Evolutionary conservation across 30 jellyfish, hydroid and myxozoan species (phyloP), one percentile per base, ranked within the genome.

Genomic region (Morbakka virulenta): DNA sequence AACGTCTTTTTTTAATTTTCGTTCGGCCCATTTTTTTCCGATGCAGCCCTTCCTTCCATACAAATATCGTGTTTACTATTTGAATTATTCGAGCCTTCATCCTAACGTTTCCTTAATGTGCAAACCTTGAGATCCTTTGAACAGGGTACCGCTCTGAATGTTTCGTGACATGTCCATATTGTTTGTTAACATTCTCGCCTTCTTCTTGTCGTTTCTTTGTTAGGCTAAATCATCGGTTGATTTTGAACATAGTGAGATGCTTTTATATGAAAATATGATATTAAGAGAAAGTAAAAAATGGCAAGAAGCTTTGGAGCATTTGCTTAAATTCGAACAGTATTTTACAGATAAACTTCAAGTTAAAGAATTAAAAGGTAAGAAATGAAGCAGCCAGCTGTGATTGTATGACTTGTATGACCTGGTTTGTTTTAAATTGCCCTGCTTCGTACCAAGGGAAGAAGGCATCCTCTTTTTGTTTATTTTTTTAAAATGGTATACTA

Each of bases 191-290:
- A 23, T 14, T 26, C 28, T 26, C 28, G 31, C 50, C 74, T 26
- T 17, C 24, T 62, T 2, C 24, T 4, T 53, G 70, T 53, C 4
- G 24, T 4, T 2, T 41, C 33, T 4, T 72, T 20, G 26, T 32
- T 6, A 75, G 87, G 53, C 26, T 64, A 65, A 85, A 85, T 20
- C 74, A 0, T 65, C 41, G 13, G 74, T 70, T 77, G 97, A 89
- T 68, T 62, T 80, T 72, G 97, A 89, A 69, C 96, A 89, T 32
- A 89, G 96, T 71, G 97, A 89, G 70, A 83, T 83, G 94, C 77
- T 89, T 61, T 67, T 89, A 12, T 89, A 89, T 52, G 96, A 89
- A 41, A 89, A 83, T 63, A 83, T 89, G 96, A 85, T 89, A 4
- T 67, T 89, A 28, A 48, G 95, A 26, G 96, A 89, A 62, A 86